A percentile compares a stretch with the other conserved stretches of the same genome.
These are phyloP conservation scores for Lordiphosa andalusiaca DNA, from an alignment of 2,888 invertebrate genomes.

Conservation along the genomic window DNA sequence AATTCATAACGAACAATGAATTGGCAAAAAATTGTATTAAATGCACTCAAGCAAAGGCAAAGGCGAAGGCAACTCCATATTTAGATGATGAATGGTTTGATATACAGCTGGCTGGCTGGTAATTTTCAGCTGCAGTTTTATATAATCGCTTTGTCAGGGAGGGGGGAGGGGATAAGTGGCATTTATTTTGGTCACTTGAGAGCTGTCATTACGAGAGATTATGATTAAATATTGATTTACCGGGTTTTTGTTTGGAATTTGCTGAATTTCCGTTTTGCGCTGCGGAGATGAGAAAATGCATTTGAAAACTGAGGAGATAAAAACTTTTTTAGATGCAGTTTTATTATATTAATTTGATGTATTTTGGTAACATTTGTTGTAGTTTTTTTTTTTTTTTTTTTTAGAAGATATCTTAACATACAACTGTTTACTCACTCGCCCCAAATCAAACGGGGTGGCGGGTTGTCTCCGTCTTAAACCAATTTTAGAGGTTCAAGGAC, in stretches of 20 bases:
- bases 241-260: constrained; percentile 22
- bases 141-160: constrained; percentile 20
- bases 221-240: too few species aligned
- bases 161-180: constrained; percentile 2
- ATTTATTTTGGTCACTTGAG: constrained; percentile 20
- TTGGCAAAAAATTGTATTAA: constrained; percentile 40
- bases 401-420: too few species aligned
- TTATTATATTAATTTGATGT: not conserved
- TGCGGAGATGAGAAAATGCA: too few species aligned
- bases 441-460: too few species aligned
- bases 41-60: constrained; percentile 16
- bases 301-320: not conserved
- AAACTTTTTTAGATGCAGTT: not conserved
- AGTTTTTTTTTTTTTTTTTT: too few species aligned
- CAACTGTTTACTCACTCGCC: too few species aligned
- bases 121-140: constrained; percentile 31
- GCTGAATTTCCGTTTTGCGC: not conserved
- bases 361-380: too few species aligned
- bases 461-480: too few species aligned
- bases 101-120: constrained; percentile 10
- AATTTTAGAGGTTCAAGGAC: constrained; percentile 15
- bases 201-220: constrained; percentile 22
- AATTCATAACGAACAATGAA: constrained; percentile 46
- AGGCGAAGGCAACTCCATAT: constrained; percentile 17
- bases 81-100: constrained; percentile 48